Conservation (phyloP, 2,797 vertebrate species). For the Hoplostethus atlanticus region DNA sequence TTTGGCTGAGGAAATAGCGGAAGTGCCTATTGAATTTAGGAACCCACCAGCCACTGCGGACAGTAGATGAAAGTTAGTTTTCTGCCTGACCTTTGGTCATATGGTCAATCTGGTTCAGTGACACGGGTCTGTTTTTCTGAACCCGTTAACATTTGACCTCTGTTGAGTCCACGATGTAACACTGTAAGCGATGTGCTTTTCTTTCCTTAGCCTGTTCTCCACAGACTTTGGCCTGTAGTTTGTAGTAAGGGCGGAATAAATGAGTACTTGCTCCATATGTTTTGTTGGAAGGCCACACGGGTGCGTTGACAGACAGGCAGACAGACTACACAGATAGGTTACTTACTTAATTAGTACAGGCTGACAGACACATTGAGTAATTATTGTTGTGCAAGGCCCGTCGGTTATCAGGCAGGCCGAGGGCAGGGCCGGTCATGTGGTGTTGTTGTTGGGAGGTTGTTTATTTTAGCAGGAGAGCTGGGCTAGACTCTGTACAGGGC, state of each 20-base stretch:
- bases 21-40: constrained; percentile 48
- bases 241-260: constrained; percentile 36
- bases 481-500: too few species aligned
- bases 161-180: constrained; percentile 48
- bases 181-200: constrained; percentile 35
- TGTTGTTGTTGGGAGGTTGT: constrained; percentile 16
- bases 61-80: constrained; percentile 37
- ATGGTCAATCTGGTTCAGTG: constrained; percentile 35
- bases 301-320: constrained; percentile 5
- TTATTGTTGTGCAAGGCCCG: constrained; percentile 41
- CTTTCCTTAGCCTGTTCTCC: constrained; percentile 24
- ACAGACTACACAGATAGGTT: constrained; percentile 24
- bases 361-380: constrained; percentile 50
- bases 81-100: constrained; percentile 38
- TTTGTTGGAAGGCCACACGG: constrained; percentile 42
- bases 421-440: constrained; percentile 19
- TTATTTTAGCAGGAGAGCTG: too few species aligned
- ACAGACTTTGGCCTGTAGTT: constrained; percentile 29
- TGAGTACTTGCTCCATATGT: background rate
- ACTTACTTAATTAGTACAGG: constrained; percentile 6
- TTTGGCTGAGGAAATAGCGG: constrained; percentile 44
- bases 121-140: constrained; percentile 57
- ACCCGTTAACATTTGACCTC: constrained; percentile 49
- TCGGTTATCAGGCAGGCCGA: constrained; percentile 44
- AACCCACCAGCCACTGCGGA: constrained; percentile 23